Conservation (phyloP, 1,140 invertebrate genomes). For the Tetragnatha versicolor region DNA sequence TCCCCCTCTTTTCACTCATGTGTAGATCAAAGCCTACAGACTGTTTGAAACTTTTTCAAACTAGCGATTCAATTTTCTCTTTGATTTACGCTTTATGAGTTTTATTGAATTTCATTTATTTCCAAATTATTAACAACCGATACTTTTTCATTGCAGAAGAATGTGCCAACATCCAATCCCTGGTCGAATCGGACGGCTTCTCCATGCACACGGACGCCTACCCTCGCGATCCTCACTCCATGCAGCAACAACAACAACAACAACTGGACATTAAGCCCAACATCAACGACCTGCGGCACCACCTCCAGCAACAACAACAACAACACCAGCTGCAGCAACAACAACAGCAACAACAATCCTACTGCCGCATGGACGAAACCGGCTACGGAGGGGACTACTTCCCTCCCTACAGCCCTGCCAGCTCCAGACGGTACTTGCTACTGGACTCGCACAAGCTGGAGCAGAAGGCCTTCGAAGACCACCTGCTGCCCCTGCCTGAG, state of each 20-base stretch:
- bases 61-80: no score
- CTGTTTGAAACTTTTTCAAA: no score
- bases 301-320: not conserved
- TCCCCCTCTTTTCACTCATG: no score
- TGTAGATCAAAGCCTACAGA: no score
- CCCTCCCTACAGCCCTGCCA: constrained; percentile 17
- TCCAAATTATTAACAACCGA: no score
- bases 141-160: constrained; percentile 8
- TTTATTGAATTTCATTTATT: no score
- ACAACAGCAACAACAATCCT: not conserved
- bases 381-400: constrained; percentile 32
- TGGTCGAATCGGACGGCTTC: constrained; percentile 39
- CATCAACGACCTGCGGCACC: constrained; percentile 25
- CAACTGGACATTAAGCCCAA: constrained; percentile 44
- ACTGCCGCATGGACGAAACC: constrained; percentile 47
- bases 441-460: constrained; percentile 31
- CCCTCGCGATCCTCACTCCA: constrained; percentile 4
- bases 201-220: constrained; percentile 33
- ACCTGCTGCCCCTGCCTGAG: constrained; percentile 49
- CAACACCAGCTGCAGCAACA: not conserved
- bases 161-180: constrained; percentile 54
- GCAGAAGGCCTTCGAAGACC: constrained; percentile 35
- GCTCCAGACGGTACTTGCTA: constrained; percentile 36
- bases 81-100: no score
- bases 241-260: no score